Evolutionary conservation across 2,888 invertebrate genomes (phyloP), one percentile per base, ranked within the genome.

Genomic region (Meganola albula): DNA sequence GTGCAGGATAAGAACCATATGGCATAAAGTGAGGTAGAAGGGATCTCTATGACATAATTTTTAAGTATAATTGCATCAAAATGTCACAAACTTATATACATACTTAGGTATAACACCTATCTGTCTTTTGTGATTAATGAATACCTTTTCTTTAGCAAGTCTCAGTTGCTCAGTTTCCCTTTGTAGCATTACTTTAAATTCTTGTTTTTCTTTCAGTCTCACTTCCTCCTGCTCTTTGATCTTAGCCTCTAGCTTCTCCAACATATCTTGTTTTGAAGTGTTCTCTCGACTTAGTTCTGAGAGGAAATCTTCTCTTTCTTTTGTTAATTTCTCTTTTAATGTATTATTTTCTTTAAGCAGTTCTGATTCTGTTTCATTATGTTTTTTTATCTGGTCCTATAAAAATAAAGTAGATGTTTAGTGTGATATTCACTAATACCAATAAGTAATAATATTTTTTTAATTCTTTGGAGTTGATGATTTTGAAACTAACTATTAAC

Each of bases 291-390:
- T 74, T 18, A 88, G 51, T 41, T 80, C 79, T 4, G 59, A 56
- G 24, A 88, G 74, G 46, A 89, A 88, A 26, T 87, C 83, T 28
- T 77, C 67, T 34, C 87, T 65, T 44, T 89, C 89, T 30, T 79
- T 80, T 24, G 74, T 58, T 2, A 88, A 54, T 38, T 86, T 87
- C 20, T 77, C 68, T 38, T 87, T 72, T 1, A 89, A 60, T 12
- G 63, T 57, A 35, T 69, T 68, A 46, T 89, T 88, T 53, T 88
- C 86, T 30, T 69, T 58, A 10, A 86, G 54, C 2, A 89, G 57
- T 45, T 82, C 74, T 10, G 74, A 58, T 48, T 84, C 85, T 12
- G 68, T 64, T 41, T 73, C 65, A 62, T 72, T 74, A 29, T 80
- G 82, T 49, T 71, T 74, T 37, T 63, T 50, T 32, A 84, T 82